A percentile compares a stretch with the other conserved stretches of the same genome.
Evolutionary conservation across 2,888 invertebrate genomes (phyloP).

Genomic region (Aleiodes alternator): DNA sequence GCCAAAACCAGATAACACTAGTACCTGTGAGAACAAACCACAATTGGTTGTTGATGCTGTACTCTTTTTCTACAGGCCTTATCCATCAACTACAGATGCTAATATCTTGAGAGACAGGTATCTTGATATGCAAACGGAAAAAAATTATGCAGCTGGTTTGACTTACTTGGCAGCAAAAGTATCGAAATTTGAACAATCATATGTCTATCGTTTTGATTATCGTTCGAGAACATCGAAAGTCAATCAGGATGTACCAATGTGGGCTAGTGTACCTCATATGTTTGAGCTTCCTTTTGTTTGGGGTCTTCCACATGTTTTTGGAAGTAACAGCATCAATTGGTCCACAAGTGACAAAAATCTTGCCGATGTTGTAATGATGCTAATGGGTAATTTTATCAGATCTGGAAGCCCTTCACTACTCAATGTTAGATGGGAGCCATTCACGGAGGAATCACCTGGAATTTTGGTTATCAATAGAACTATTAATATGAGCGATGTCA

Average conservation of each 20-base stretch:
- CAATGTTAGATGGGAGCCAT: conserved; percentile 85
- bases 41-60: conserved; percentile 81
- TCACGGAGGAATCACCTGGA: conserved; percentile 81
- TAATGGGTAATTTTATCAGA: conserved; percentile 88
- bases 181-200: conserved; percentile 80
- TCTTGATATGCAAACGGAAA: conserved; percentile 85
- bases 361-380: conserved; percentile 87
- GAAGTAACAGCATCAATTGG: conserved; percentile 78
- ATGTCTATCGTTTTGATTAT: conserved; percentile 83
- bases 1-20: conserved; percentile 66
- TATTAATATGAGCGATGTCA: conserved; percentile 85
- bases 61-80: conserved; percentile 85
- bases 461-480: conserved; percentile 86
- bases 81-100: conserved; percentile 80
- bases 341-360: conserved; percentile 86
- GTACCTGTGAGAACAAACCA: conserved; percentile 70
- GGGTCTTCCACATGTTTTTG: conserved; percentile 82
- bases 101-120: conserved; percentile 81
- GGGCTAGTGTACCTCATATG: conserved; percentile 89
- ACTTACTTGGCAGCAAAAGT: conserved; percentile 82
- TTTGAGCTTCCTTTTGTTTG: conserved; percentile 89
- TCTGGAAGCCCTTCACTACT: conserved; percentile 80
- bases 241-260: conserved; percentile 82
- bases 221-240: conserved; percentile 82
- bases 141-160: conserved; percentile 84